Evolutionary conservation across 1,140 invertebrate genomes (phyloP).

Genomic region (Oedothorax gibbosus): DNA sequence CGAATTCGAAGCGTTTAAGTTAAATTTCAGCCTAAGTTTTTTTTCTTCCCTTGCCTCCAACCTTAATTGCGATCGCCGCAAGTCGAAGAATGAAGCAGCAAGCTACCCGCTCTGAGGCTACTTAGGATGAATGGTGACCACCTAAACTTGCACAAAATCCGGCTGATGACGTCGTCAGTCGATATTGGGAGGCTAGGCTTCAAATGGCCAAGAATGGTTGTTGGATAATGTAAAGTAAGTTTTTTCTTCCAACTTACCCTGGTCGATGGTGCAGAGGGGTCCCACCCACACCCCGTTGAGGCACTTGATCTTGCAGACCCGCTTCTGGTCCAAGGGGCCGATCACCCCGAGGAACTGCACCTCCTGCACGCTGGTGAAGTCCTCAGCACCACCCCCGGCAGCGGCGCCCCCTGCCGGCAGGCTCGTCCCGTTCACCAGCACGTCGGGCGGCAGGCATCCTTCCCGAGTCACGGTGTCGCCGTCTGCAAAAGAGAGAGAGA

Average conservation of each 20-base stretch:
- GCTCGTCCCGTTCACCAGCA: constrained; percentile 62
- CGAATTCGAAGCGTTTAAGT: too few relatives aligned
- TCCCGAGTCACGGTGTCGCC: constrained; percentile 39
- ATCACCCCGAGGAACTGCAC: constrained; percentile 77
- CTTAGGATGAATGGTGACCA: too few relatives aligned
- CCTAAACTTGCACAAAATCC: too few relatives aligned
- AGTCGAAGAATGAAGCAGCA: too few relatives aligned
- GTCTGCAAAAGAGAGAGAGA: constrained; percentile 16
- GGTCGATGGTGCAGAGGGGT: constrained; percentile 75
- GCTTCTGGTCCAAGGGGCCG: constrained; percentile 75
- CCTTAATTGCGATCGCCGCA: too few relatives aligned
- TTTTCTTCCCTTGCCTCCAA: too few relatives aligned
- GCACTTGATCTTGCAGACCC: constrained; percentile 84
- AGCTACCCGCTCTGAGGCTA: too few relatives aligned
- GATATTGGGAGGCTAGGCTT: too few relatives aligned
- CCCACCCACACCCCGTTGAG: constrained; percentile 84
- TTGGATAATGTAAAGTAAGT: too few relatives aligned
- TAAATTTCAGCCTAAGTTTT: too few relatives aligned
- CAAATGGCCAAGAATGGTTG: too few relatives aligned
- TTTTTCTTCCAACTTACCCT: constrained; percentile 66
- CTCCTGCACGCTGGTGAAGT: constrained; percentile 64
- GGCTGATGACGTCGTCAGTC: too few relatives aligned
- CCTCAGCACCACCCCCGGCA: constrained; percentile 44
- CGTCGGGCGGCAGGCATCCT: constrained; percentile 62
- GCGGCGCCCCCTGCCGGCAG: constrained; percentile 49